Evolutionary conservation across 2,888 invertebrate species (phyloP).

Genomic region (Parnassius apollo): DNA sequence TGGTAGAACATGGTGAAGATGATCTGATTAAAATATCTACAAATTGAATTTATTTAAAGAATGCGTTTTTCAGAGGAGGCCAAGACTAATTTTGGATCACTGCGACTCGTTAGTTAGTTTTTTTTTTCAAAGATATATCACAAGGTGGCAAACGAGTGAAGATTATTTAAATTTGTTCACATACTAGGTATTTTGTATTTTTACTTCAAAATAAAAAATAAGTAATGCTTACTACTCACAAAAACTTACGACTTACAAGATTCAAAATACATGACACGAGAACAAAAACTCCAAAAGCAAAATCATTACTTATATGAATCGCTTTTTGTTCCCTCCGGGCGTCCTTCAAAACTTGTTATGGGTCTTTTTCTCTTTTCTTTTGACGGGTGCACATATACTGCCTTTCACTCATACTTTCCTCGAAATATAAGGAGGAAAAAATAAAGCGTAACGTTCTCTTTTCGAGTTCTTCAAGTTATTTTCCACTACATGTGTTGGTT

Average conservation of each 20-base stretch:
- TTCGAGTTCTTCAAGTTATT: constrained; percentile 12
- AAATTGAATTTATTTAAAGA: too few relatives aligned
- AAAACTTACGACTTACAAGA: neutral
- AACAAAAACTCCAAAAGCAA: constrained; percentile 5
- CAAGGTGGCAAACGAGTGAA: too few relatives aligned
- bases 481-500: neutral
- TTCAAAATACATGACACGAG: neutral
- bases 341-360: constrained; percentile 57
- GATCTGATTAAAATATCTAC: too few relatives aligned
- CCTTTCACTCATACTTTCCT: constrained; percentile 53
- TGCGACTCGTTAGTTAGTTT: too few relatives aligned
- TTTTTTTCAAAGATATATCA: too few relatives aligned
- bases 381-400: constrained; percentile 34
- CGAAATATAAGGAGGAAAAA: constrained; percentile 48
- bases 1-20: neutral
- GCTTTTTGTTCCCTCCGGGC: constrained; percentile 53
- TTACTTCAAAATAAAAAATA: too few relatives aligned
- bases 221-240: neutral
- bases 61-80: too few relatives aligned
- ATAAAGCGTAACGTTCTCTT: constrained; percentile 24
- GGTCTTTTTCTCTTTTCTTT: constrained; percentile 37
- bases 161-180: too few relatives aligned
- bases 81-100: too few relatives aligned
- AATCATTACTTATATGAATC: constrained; percentile 3
- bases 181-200: too few relatives aligned